phyloP scores from a whole-genome alignment of 2,797 vertebrate species.

The Pangasius larnaudii region DNA sequence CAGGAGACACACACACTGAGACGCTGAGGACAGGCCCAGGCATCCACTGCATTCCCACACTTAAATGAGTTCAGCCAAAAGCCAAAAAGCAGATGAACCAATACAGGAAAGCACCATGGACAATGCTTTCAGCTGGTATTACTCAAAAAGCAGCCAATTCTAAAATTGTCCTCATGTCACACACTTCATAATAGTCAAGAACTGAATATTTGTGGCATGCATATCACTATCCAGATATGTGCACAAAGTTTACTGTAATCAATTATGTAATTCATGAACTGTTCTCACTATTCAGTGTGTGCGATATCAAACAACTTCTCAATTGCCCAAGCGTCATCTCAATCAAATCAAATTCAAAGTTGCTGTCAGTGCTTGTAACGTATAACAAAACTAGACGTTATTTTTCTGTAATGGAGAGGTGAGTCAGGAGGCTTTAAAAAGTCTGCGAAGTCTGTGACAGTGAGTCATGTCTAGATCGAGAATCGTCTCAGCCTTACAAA shows the following conservation, averaged over 20 bases:
- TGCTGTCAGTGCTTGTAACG: background rate
- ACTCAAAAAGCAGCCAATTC: background rate
- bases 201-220: background rate
- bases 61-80: conserved; percentile 24
- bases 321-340: background rate
- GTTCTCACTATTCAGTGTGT: background rate
- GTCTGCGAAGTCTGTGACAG: background rate
- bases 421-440: conserved; percentile 6
- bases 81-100: conserved; percentile 16
- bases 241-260: background rate
- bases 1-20: conserved; percentile 54
- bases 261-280: background rate
- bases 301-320: background rate
- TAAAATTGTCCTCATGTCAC: background rate
- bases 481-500: background rate
- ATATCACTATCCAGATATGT: background rate
- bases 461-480: conserved; percentile 14
- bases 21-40: conserved; percentile 55
- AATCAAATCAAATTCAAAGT: background rate
- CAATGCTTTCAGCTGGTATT: background rate
- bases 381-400: background rate
- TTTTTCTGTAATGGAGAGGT: background rate
- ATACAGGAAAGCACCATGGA: background rate
- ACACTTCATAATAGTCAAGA: background rate
- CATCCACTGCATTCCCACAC: conserved; percentile 27